These are phyloP conservation scores for Nomada fabriciana DNA, from an alignment of 2,888 invertebrate genomes.

Conservation along the genomic window DNA sequence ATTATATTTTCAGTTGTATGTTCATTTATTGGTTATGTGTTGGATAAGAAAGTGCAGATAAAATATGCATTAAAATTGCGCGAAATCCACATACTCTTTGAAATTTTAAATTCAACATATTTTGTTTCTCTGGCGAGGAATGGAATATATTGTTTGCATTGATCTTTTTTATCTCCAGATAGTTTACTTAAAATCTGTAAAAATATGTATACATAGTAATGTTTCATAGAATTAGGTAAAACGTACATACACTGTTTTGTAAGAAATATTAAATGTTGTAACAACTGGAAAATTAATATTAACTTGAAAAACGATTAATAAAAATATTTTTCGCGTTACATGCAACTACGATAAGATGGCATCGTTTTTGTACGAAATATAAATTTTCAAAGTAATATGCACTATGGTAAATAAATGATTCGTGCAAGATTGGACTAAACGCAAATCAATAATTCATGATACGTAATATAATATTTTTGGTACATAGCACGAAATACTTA, in stretches of 20 bases:
- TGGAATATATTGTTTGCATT: neutral
- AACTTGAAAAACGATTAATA: neutral
- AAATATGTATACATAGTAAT: neutral
- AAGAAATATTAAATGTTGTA: neutral
- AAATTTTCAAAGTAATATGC: constrained; percentile 1
- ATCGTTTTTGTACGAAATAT: constrained; percentile 13
- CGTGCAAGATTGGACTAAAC: constrained; percentile 21
- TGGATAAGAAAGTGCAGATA: constrained; percentile 22
- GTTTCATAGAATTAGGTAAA: constrained; percentile 1
- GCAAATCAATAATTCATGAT: constrained; percentile 11
- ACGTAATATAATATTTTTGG: constrained; percentile 12
- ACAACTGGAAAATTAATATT: neutral
- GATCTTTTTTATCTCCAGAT: neutral
- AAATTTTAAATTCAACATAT: neutral
- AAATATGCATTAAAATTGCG: neutral
- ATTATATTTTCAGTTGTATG: constrained; percentile 2
- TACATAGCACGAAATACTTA: constrained; percentile 5
- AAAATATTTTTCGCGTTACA: neutral
- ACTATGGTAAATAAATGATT: neutral
- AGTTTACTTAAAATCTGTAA: constrained; percentile 1
- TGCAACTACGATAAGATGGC: neutral
- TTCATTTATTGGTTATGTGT: constrained; percentile 54
- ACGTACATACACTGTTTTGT: neutral
- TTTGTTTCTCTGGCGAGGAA: neutral
- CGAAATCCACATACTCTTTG: neutral